Percentiles rank a stretch among this genome's conserved stretches.
Conservation (phyloP, 2,888 invertebrate species). For the Linhomoeus sp. region DNA sequence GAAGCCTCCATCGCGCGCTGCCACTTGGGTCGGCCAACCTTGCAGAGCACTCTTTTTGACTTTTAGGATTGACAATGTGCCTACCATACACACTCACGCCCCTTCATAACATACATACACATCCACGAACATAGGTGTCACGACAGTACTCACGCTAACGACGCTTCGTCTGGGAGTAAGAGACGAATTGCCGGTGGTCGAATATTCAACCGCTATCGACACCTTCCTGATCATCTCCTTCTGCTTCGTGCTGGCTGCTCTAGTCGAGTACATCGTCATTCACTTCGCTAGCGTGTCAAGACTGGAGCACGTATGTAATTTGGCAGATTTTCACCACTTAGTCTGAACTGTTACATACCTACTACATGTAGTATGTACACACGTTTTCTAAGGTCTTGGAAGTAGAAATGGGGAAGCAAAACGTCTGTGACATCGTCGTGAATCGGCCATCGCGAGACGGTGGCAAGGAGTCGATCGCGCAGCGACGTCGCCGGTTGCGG, state of each 20-base stretch:
- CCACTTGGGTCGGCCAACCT: slow-evolving; percentile 42
- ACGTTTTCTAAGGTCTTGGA: no score
- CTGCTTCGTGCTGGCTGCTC: slow-evolving; percentile 56
- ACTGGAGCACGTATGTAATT: neutral
- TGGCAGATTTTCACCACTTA: neutral
- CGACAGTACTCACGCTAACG: slow-evolving; percentile 61
- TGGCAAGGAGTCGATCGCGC: neutral
- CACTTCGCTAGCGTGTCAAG: slow-evolving; percentile 37
- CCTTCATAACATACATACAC: neutral
- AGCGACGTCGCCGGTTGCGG: neutral
- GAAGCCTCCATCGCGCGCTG: slow-evolving; percentile 62
- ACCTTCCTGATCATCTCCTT: slow-evolving; percentile 60
- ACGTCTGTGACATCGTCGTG: no score
- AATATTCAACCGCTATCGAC: slow-evolving; percentile 59
- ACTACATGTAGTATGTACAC: no score
- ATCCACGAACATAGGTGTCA: slow-evolving; percentile 40
- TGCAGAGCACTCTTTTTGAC: neutral
- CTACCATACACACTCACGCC: neutral
- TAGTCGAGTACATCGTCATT: slow-evolving; percentile 61
- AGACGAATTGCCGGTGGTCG: slow-evolving; percentile 56
- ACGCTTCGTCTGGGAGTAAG: slow-evolving; percentile 47
- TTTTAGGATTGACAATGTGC: neutral
- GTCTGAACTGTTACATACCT: no score
- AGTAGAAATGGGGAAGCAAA: no score
- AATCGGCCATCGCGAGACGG: no score